Evolutionary conservation across 2,797 vertebrate species (phyloP), one percentile per base, ranked within the genome.

Genomic region (Harpagifer antarcticus): DNA sequence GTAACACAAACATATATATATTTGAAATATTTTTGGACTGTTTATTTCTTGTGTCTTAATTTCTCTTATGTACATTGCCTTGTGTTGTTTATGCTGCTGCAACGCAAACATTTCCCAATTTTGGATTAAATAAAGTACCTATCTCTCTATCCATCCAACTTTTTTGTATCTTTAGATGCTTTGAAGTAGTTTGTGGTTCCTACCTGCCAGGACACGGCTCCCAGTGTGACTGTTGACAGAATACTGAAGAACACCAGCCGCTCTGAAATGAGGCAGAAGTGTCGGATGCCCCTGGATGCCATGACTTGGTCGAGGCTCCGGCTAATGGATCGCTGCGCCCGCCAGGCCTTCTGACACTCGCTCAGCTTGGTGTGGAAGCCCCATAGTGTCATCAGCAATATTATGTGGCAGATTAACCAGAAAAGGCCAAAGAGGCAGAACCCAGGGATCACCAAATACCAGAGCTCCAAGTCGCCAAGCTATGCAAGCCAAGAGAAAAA

Each of bases 391-490:
- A 98, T 96, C 75, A 99, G 92, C 89, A 99, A 96, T 90, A 99
- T 97, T 33, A 97, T 84, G 72, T 99, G 98, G 88, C 97, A 99
- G 87, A 99, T 93, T 88, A 96, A 90, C 98, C 98, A 99, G 89
- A 99, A 97, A 86, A 99, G 93, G 63, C 98, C 96, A 86, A 99
- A 99, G 89, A 99, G 91, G 72, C 96, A 97, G 94, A 99, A 99
- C 9, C 98, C 97, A 4, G 98, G 98, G 89, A 99, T 99, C 79
- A 99, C 97, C 91, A 99, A 96, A 92, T 99, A 99, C 98, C 98
- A 99, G 68, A 94, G 93, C 56, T 95, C 92, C 91, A 98, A 94
- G 85, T 96, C 58, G 20, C 95, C 86, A 5, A 99, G 89, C 91
- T 94, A 56, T 40, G 1, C 0, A 64, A 83, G n/a, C 62, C 10